These are phyloP conservation scores for Strigops habroptila DNA, from an alignment of 2,113 vertebrate species.

Conservation along the genomic window DNA sequence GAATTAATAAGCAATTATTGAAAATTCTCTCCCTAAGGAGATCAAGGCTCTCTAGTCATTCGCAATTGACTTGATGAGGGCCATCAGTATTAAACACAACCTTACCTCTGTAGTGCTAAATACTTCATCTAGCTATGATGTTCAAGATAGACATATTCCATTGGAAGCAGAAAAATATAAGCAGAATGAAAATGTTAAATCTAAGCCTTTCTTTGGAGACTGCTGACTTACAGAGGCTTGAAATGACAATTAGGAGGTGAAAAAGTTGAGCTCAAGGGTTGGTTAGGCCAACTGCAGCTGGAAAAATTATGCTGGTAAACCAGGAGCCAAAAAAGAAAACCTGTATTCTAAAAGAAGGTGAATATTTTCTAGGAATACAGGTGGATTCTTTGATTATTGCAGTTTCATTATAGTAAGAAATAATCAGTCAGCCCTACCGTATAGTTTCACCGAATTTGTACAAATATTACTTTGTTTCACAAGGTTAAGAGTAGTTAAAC, in stretches of 20 bases:
- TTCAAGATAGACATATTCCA: not conserved
- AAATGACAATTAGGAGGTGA: not conserved
- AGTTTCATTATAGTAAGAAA: not conserved
- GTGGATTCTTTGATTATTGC: not conserved
- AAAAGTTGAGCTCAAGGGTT: not conserved
- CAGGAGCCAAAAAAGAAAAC: not conserved
- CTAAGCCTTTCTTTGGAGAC: not conserved
- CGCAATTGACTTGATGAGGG: not conserved
- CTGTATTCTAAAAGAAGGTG: not conserved
- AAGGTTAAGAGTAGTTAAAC: not conserved
- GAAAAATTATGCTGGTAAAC: not conserved
- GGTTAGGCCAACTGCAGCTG: not conserved
- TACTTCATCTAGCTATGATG: not conserved
- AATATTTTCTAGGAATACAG: not conserved
- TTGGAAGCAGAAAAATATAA: not conserved
- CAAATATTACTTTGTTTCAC: not conserved
- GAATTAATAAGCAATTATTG: slow-evolving; percentile 14
- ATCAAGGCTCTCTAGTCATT: not conserved
- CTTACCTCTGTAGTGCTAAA: not conserved
- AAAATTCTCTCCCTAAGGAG: not conserved
- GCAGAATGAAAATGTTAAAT: not conserved
- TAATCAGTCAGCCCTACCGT: not conserved
- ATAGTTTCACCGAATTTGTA: not conserved
- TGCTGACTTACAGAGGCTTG: not conserved
- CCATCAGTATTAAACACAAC: not conserved